phyloP scores from a whole-genome alignment of 2,888 invertebrate genomes.

The Drosophila greeni region DNA sequence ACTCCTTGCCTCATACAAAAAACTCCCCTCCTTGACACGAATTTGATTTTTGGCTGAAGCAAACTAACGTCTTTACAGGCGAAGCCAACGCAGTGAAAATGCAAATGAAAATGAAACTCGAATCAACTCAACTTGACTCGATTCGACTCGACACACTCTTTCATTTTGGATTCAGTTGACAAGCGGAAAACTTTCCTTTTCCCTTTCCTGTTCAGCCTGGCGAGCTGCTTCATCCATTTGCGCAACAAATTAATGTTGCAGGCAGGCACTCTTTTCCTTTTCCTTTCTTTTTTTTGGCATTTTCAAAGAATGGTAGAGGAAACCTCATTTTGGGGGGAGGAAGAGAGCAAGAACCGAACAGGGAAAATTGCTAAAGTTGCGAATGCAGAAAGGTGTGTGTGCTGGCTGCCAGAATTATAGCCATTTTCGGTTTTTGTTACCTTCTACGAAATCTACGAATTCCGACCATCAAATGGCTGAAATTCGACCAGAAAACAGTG shows the following conservation, averaged over 20 bases:
- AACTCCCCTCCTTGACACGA: conserved; percentile 1
- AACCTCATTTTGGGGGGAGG: conserved; percentile 13
- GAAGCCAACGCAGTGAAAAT: conserved; percentile 16
- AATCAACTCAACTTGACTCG: conserved; percentile 13
- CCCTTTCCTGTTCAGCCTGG: conserved; percentile 13
- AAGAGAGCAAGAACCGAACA: conserved; percentile 5
- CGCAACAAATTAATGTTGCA: conserved; percentile 61
- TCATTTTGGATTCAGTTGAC: conserved; percentile 38
- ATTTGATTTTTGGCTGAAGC: conserved; percentile 26
- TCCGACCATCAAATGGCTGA: conserved; percentile 25
- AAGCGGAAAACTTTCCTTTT: conserved; percentile 30
- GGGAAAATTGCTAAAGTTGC: conserved; percentile 17
- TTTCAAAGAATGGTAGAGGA: background rate
- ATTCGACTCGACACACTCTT: conserved; percentile 18
- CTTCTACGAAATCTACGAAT: conserved; percentile 9
- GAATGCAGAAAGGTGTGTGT: conserved; percentile 4
- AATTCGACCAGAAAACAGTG: conserved; percentile 10
- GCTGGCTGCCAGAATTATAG: conserved; percentile 8
- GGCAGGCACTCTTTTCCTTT: conserved; percentile 38
- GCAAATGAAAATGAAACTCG: conserved; percentile 17
- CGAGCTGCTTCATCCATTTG: conserved; percentile 19
- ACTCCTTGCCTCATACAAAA: background rate
- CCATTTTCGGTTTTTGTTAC: conserved; percentile 2
- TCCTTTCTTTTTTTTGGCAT: conserved; percentile 32
- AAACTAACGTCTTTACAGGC: conserved; percentile 21